Conservation (phyloP, 2,797 vertebrate species). For the Chrysocyon brachyurus region DNA sequence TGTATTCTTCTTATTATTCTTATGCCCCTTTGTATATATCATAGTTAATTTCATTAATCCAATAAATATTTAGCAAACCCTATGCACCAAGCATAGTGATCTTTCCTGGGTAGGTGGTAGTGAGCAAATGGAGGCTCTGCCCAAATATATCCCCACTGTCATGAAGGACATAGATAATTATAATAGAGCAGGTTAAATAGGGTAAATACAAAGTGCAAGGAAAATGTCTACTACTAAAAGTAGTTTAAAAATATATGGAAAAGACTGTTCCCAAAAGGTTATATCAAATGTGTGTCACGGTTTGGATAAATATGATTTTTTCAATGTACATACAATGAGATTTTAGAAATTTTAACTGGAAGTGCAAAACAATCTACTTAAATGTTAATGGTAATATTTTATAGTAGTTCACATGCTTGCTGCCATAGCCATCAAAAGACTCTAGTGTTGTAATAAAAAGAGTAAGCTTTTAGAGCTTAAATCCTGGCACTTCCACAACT, state of each 20-base stretch:
- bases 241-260: neutral
- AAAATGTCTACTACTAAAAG: neutral
- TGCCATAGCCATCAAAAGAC: neutral
- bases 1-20: neutral
- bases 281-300: neutral
- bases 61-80: neutral
- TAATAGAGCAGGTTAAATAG: neutral
- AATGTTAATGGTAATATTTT: neutral
- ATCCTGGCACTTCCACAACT: neutral
- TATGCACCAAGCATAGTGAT: neutral
- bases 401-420: neutral
- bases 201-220: neutral
- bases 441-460: neutral
- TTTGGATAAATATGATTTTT: neutral
- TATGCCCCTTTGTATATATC: neutral
- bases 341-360: conserved; percentile 4
- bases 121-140: neutral
- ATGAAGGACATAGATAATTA: neutral
- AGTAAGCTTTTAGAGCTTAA: neutral
- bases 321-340: neutral
- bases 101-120: neutral
- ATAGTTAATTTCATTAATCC: neutral
- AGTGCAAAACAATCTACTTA: neutral
- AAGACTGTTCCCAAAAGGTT: neutral
- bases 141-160: neutral